A percentile compares a stretch with the other conserved stretches of the same genome.
Evolutionary conservation across 2,113 vertebrate genomes (phyloP).

Genomic region (Catharus minimus): DNA sequence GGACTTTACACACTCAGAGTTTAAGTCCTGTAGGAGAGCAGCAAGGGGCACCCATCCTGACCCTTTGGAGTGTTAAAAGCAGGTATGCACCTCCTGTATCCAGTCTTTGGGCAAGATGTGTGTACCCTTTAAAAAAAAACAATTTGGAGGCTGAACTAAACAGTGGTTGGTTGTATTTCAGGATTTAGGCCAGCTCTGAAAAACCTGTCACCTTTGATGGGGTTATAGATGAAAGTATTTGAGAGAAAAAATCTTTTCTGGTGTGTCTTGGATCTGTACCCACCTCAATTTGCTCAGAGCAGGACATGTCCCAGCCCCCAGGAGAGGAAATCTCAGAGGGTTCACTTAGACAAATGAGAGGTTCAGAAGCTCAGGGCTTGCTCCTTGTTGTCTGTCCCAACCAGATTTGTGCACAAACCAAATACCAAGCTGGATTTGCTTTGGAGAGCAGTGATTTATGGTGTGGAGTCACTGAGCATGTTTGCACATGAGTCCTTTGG

Average conservation of each 20-base stretch:
- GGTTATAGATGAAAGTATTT: neutral
- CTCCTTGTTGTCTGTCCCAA: conserved; percentile 14
- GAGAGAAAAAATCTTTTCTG: fast-evolving
- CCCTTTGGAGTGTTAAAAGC: neutral
- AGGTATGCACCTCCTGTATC: neutral
- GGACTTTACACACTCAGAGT: neutral
- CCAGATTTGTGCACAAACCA: conserved; percentile 32
- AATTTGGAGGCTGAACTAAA: neutral
- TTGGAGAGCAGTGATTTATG: conserved; percentile 54
- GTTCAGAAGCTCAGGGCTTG: neutral
- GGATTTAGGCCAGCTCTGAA: neutral
- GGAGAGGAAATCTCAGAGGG: neutral
- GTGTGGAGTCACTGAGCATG: conserved; percentile 10
- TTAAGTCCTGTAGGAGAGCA: neutral
- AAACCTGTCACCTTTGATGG: neutral
- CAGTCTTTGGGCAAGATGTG: neutral
- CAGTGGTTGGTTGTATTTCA: neutral
- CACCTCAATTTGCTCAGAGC: neutral
- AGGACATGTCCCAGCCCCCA: neutral
- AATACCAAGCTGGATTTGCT: neutral
- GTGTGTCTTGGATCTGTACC: neutral
- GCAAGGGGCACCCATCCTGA: neutral
- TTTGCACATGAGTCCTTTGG: conserved; percentile 60
- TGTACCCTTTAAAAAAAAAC: neutral
- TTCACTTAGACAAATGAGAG: too few species aligned